phyloP scores from a whole-genome alignment of 2,888 invertebrate species.

The Brenthis ino region DNA sequence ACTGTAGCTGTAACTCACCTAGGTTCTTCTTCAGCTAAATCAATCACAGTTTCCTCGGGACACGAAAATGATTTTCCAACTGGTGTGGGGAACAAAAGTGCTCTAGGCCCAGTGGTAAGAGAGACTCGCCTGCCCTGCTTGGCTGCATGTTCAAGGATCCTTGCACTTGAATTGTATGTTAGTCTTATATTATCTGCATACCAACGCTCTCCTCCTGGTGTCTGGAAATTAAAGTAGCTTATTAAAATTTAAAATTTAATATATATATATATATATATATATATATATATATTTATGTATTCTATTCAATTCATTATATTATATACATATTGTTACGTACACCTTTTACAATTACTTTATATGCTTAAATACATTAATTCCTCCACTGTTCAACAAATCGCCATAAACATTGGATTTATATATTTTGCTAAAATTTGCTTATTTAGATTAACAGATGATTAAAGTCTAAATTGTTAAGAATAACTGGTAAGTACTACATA shows the following conservation, averaged over 20 bases:
- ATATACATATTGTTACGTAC: too few species aligned
- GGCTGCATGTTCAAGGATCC: slow-evolving; percentile 83
- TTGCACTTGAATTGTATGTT: slow-evolving; percentile 86
- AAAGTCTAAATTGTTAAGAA: too few species aligned
- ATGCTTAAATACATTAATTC: too few species aligned
- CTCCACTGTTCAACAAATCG: too few species aligned
- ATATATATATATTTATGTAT: background rate
- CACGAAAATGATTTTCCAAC: slow-evolving; percentile 93
- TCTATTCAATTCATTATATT: background rate
- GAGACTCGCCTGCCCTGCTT: slow-evolving; percentile 79
- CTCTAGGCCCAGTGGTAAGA: slow-evolving; percentile 80
- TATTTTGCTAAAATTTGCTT: too few species aligned
- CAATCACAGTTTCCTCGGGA: slow-evolving; percentile 85
- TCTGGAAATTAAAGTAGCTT: slow-evolving; percentile 75
- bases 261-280: background rate
- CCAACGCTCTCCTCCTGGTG: slow-evolving; percentile 94
- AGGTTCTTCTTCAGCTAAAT: slow-evolving; percentile 81
- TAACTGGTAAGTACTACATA: too few species aligned
- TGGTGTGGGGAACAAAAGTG: slow-evolving; percentile 91
- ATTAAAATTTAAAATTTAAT: background rate
- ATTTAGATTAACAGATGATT: too few species aligned
- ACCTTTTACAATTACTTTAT: too few species aligned
- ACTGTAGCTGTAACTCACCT: slow-evolving; percentile 52
- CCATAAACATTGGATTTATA: too few species aligned
- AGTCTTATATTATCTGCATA: slow-evolving; percentile 90